Evolutionary conservation across 37 sponge, comb jelly and placozoan species (phyloP).

Genomic region (Bolinopsis microptera): DNA sequence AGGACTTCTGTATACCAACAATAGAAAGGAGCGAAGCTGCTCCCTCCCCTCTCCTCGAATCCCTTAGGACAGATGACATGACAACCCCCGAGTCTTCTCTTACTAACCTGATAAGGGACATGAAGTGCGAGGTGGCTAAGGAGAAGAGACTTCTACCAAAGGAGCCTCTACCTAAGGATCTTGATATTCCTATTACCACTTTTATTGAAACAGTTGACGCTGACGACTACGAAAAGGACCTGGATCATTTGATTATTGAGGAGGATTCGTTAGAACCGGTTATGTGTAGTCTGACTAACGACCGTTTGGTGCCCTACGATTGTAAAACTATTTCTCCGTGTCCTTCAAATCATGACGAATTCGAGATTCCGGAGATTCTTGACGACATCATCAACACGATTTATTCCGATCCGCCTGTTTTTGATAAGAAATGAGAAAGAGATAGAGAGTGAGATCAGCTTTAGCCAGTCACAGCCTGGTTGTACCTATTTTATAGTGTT

Average conservation of each 20-base stretch:
- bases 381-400: conserved; percentile 56
- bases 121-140: conserved; percentile 28
- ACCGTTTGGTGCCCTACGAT: neutral
- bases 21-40: neutral
- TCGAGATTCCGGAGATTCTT: conserved; percentile 39
- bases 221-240: neutral
- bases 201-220: conserved; percentile 40
- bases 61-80: conserved; percentile 7
- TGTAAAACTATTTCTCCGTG: conserved; percentile 52
- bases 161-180: neutral
- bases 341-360: conserved; percentile 23
- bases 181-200: neutral
- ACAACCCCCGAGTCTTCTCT: conserved; percentile 61
- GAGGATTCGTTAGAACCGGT: conserved; percentile 31
- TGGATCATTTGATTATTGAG: conserved; percentile 58
- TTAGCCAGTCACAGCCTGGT: too few relatives aligned
- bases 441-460: too few relatives aligned
- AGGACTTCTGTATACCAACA: neutral
- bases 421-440: conserved; percentile 40
- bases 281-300: conserved; percentile 42
- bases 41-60: neutral
- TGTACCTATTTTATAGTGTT: too few relatives aligned
- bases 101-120: conserved; percentile 45
- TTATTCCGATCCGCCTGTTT: conserved; percentile 38
- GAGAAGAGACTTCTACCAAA: conserved; percentile 21